Evolutionary conservation across 2,888 invertebrate species (phyloP).

Genomic region (Apocheima hispidaria): DNA sequence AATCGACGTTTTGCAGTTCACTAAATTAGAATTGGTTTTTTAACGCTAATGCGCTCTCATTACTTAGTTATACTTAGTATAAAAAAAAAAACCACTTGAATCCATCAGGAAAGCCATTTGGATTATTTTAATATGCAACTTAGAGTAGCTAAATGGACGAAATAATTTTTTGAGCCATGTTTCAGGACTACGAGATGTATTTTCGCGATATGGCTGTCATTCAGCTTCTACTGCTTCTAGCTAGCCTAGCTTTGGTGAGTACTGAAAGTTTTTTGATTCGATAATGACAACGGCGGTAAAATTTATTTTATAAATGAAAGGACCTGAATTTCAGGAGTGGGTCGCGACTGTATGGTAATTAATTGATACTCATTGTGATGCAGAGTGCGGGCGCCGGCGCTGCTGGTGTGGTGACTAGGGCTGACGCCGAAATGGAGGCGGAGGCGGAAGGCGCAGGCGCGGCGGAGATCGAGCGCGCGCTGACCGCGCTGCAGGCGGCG

Average conservation of each 20-base stretch:
- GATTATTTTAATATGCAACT: no score
- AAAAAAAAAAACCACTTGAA: no score
- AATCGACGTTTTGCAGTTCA: no score
- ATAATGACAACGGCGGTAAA: background rate
- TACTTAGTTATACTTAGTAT: no score
- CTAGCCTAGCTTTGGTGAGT: slow-evolving; percentile 11
- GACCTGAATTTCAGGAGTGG: no score
- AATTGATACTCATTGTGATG: background rate
- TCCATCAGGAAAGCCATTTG: background rate
- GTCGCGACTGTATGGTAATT: no score
- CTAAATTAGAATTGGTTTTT: no score
- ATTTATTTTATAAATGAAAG: no score
- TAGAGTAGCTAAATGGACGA: no score
- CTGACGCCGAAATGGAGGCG: background rate
- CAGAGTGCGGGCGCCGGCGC: background rate
- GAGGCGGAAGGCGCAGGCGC: slow-evolving; percentile 1
- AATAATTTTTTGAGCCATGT: background rate
- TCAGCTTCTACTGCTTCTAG: background rate
- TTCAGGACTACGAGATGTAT: background rate
- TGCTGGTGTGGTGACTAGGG: background rate
- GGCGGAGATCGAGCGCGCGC: slow-evolving; percentile 6
- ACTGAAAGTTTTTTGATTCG: background rate
- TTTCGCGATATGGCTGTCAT: background rate
- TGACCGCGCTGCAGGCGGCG: background rate
- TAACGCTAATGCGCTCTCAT: no score